Conservation (phyloP, 2,797 vertebrate genomes). For the Cygnus olor region DNA sequence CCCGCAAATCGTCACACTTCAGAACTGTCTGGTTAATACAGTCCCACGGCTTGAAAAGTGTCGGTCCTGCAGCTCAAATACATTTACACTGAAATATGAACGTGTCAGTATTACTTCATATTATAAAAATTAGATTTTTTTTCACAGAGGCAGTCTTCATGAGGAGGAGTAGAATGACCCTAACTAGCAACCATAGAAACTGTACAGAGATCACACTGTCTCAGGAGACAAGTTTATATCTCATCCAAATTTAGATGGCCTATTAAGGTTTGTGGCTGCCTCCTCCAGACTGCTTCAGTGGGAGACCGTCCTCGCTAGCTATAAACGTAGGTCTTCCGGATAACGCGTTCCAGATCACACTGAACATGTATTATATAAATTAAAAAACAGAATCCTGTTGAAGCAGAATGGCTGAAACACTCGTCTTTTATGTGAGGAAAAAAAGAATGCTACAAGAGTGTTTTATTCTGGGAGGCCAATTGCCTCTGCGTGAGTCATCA, state of each 20-base stretch:
- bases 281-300: neutral
- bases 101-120: neutral
- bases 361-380: neutral
- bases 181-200: neutral
- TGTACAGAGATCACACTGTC: neutral
- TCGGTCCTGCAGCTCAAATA: neutral
- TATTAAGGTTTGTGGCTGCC: neutral
- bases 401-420: conserved; percentile 24
- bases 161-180: neutral
- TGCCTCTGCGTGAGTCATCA: conserved; percentile 51
- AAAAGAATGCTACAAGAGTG: conserved; percentile 5
- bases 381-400: neutral
- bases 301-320: neutral
- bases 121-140: neutral
- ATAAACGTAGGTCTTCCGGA: neutral
- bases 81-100: neutral
- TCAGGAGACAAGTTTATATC: neutral
- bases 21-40: neutral
- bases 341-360: neutral
- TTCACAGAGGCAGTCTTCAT: neutral
- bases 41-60: neutral
- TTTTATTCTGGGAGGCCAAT: conserved; percentile 51
- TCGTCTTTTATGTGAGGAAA: conserved; percentile 5
- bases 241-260: neutral
- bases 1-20: neutral